Percentiles rank a stretch among this genome's conserved stretches.
Conservation (phyloP, 2,797 vertebrate genomes). For the Melopsittacus undulatus region DNA sequence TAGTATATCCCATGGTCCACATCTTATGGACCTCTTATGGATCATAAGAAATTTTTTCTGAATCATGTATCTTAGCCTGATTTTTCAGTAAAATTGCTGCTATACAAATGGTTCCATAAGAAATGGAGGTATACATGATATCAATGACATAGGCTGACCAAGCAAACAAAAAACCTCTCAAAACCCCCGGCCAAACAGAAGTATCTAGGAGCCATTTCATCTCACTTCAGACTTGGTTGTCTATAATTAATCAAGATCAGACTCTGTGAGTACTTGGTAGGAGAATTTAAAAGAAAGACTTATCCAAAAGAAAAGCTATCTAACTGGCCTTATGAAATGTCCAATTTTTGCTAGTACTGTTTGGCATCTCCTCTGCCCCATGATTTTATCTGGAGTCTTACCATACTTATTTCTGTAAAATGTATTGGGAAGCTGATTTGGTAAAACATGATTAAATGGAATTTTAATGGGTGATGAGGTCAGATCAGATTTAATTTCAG, state of each 20-base stretch:
- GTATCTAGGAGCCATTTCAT: not conserved
- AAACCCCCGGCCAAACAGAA: not conserved
- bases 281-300: not conserved
- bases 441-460: not conserved
- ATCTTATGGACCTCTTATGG: not conserved
- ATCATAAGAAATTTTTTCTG: not conserved
- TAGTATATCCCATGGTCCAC: not conserved
- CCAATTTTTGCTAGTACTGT: not conserved
- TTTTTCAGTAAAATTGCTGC: not conserved
- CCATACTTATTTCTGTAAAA: not conserved
- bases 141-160: not conserved
- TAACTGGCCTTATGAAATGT: not conserved
- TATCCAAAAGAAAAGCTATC: not conserved
- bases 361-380: not conserved
- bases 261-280: not conserved
- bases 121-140: not conserved
- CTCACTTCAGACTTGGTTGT: not conserved
- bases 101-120: not conserved
- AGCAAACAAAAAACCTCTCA: not conserved
- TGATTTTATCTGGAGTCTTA: not conserved
- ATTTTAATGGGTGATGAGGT: not conserved
- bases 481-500: not conserved
- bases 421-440: not conserved
- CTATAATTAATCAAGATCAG: not conserved
- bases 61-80: accelerated